Percentiles rank a stretch among this genome's conserved stretches.
Evolutionary conservation across 1,140 invertebrate species (phyloP).

Genomic region (Trichonephila clavipes): DNA sequence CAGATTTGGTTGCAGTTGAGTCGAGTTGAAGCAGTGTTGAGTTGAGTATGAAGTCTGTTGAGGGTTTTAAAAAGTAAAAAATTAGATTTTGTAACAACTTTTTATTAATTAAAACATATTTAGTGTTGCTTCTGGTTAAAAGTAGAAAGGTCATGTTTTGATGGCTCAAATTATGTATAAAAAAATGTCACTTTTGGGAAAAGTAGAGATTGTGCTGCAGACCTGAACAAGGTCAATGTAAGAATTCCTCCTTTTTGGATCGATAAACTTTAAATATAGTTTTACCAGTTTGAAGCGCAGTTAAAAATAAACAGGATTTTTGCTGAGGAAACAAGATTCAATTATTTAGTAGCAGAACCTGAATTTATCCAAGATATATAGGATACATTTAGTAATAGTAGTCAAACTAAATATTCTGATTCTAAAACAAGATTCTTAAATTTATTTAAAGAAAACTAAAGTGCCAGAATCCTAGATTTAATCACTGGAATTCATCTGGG

Average conservation of each 20-base stretch:
- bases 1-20: no score
- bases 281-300: background rate
- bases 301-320: background rate
- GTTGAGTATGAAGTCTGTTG: no score
- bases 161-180: no score
- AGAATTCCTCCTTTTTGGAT: background rate
- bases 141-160: no score
- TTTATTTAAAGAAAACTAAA: background rate
- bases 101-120: no score
- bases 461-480: background rate
- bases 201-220: no score
- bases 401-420: no score
- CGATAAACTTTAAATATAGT: background rate
- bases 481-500: background rate
- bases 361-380: background rate
- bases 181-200: no score
- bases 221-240: background rate
- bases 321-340: background rate
- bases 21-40: no score
- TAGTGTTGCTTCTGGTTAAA: no score
- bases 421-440: background rate
- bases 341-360: background rate
- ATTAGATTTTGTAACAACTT: no score
- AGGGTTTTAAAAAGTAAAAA: no score
- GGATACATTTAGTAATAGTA: background rate